A percentile compares a stretch with the other conserved stretches of the same genome.
These are phyloP conservation scores for Rutilus rutilus DNA, from an alignment of 2,113 vertebrate species.

Conservation along the genomic window DNA sequence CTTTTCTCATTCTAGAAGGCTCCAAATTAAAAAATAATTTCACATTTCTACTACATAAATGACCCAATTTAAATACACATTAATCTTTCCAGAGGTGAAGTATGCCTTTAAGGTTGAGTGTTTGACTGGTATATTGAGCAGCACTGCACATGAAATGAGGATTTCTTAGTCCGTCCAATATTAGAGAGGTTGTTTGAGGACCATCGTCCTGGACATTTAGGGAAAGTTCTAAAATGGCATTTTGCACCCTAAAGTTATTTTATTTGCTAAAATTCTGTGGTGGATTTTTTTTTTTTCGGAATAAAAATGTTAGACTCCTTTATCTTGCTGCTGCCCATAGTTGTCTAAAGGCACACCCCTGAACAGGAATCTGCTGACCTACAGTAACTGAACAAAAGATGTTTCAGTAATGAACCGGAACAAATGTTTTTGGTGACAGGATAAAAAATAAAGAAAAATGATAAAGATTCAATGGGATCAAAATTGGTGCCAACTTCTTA, in stretches of 20 bases:
- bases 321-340: neutral
- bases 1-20: too few species aligned
- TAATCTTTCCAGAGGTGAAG: too few species aligned
- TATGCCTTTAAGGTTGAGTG: neutral
- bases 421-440: slow-evolving; percentile 7
- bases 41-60: too few species aligned
- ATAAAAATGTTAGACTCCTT: neutral
- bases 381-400: neutral
- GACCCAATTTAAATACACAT: too few species aligned
- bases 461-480: slow-evolving; percentile 17
- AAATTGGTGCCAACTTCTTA: neutral
- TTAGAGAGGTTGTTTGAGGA: neutral
- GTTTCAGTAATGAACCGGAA: neutral
- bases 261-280: neutral
- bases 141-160: neutral
- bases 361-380: neutral
- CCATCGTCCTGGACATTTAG: neutral
- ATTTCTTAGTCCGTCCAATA: neutral
- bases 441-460: neutral
- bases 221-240: neutral
- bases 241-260: neutral
- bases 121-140: neutral
- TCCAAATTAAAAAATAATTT: too few species aligned
- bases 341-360: neutral
- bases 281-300: neutral